Conservation (phyloP, 1,140 invertebrate species). For the Antheraea mylitta region DNA sequence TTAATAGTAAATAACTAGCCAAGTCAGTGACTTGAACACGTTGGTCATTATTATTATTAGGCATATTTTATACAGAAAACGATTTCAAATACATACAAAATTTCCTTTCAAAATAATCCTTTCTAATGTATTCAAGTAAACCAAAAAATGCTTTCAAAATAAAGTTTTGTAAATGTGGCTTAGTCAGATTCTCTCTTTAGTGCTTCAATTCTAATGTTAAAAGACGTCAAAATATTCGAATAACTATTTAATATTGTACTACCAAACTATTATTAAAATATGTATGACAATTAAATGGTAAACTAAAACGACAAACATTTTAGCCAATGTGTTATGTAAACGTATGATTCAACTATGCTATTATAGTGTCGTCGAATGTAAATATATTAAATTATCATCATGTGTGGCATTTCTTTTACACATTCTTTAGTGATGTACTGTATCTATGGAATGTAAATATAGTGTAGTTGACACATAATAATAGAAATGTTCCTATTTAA, state of each 20-base stretch:
- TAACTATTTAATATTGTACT: no score
- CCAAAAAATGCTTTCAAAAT: no score
- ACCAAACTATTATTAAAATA: neutral
- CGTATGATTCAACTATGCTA: neutral
- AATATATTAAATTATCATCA: neutral
- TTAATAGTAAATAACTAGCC: no score
- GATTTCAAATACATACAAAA: no score
- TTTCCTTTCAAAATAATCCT: no score
- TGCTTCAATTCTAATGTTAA: neutral
- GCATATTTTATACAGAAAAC: no score
- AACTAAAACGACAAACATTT: neutral
- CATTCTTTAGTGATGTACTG: conserved; percentile 1
- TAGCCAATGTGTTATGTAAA: neutral
- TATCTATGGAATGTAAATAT: neutral
- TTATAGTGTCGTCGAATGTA: neutral
- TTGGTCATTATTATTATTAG: no score
- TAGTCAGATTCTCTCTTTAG: no score
- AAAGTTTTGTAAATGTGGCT: no score
- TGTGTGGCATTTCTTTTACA: neutral
- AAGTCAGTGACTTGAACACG: no score
- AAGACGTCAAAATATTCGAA: no score
- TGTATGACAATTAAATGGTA: neutral
- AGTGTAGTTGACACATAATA: neutral
- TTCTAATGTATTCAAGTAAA: no score
- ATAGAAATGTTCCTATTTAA: neutral